phyloP scores from a whole-genome alignment of 92 coral and sea anemone species.

The Meandrina meandrites region DNA sequence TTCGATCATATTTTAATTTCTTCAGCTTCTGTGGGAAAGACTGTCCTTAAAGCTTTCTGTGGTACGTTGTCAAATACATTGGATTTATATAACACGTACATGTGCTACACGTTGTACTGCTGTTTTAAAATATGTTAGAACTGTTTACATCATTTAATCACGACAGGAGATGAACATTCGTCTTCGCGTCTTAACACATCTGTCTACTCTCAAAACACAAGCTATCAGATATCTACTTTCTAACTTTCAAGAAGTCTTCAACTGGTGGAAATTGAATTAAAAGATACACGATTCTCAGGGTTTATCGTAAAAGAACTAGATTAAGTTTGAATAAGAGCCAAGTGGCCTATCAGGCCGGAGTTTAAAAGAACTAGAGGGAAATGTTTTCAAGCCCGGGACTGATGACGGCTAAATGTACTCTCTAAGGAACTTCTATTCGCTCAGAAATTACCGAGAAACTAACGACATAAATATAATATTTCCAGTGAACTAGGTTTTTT shows the following conservation, averaged over 20 bases:
- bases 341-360: too few relatives aligned
- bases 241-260: neutral
- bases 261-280: neutral
- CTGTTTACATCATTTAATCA: too few relatives aligned
- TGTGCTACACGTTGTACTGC: neutral
- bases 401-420: neutral
- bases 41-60: too few relatives aligned
- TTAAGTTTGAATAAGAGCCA: too few relatives aligned
- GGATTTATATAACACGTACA: too few relatives aligned
- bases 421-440: neutral
- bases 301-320: neutral
- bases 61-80: too few relatives aligned
- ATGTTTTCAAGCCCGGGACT: neutral
- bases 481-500: too few relatives aligned
- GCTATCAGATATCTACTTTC: neutral
- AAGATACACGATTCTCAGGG: neutral
- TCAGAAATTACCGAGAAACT: neutral
- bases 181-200: neutral
- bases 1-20: too few relatives aligned
- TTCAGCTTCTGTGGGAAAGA: neutral
- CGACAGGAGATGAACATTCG: neutral
- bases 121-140: too few relatives aligned
- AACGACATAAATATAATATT: neutral
- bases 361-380: too few relatives aligned
- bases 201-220: neutral